Evolutionary conservation across 2,797 vertebrate genomes (phyloP).

Genomic region (Clarias pachynema): DNA sequence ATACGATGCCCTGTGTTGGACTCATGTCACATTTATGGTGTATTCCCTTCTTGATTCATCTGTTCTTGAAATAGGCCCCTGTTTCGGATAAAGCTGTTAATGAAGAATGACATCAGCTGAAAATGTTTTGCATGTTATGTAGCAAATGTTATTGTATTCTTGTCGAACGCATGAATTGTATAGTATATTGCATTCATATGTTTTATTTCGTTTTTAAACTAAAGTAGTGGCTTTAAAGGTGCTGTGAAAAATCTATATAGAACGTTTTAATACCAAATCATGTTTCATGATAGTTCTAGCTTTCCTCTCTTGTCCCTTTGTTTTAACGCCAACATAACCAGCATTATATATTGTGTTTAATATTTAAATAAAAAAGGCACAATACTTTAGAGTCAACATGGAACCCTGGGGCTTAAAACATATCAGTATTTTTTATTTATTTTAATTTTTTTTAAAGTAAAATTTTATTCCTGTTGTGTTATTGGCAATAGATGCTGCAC

Average conservation of each 20-base stretch:
- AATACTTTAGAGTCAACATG: background rate
- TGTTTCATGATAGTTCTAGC: background rate
- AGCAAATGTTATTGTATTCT: constrained; percentile 14
- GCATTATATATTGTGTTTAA: constrained; percentile 17
- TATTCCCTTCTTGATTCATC: constrained; percentile 6
- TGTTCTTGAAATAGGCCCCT: background rate
- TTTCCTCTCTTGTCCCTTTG: background rate
- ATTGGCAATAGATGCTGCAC: background rate
- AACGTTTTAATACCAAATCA: background rate
- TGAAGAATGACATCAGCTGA: background rate
- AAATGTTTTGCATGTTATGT: constrained; percentile 29
- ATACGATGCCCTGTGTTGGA: background rate
- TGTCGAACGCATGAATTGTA: background rate
- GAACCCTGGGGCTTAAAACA: background rate
- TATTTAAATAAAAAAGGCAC: constrained; percentile 13
- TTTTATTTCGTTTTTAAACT: constrained; percentile 3
- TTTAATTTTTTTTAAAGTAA: background rate
- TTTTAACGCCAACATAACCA: background rate
- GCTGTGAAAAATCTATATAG: background rate
- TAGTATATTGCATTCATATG: background rate
- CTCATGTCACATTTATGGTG: background rate
- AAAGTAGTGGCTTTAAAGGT: background rate
- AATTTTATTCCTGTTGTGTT: background rate
- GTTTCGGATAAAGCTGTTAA: background rate
- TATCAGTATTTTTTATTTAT: background rate